Base-by-base conservation (phyloP, 2,888 invertebrate genomes). In the Ophioninae sp. region DNA sequence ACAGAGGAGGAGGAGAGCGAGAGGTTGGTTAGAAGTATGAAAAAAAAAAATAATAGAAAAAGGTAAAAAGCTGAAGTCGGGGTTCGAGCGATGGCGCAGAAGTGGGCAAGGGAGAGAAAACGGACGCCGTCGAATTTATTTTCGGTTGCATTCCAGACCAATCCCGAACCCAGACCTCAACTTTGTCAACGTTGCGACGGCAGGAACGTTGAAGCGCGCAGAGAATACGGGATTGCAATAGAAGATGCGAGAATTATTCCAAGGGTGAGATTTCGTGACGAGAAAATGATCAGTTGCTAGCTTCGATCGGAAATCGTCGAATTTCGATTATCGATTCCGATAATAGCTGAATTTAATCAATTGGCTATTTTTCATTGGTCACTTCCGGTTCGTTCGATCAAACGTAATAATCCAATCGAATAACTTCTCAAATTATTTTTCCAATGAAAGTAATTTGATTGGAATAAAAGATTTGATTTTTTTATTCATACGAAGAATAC, bases 71-170 rank as follows among this genome's bases (percentile, higher is more conserved):
- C 59, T 59, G 13, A 23, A 8, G 44, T 50, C 17, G 50, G 23
- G 21, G 41, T 74, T 39, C 30, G 69, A 39, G 65, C 74, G 50
- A 41, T 77, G 70, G 59, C 50, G 75, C 77, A 39, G 79, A 81
- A 81, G 80, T 72, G 41, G 68, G 39, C 44, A 73, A 56, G 79
- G 70, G 75, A 50, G 64, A 56, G 76, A 67, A 20, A 67, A 23
- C 86, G 88, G 87, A 68, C 85, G 88, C 86, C 88, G 87, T 85
- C 84, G 81, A 87, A 89, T 87, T 88, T 91, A 91, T 90, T 90
- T 90, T 90, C 88, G 88, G 90, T 89, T 50, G 88, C 90, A 90
- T 90, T 90, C 90, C 90, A 89, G 85, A 86, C 87, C 85, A 84
- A 85, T 81, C 82, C 76, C 68, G 81, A 70, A 65, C 69, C 23